phyloP scores from a whole-genome alignment of 2,113 vertebrate genomes.

The Megalops atlanticus region DNA sequence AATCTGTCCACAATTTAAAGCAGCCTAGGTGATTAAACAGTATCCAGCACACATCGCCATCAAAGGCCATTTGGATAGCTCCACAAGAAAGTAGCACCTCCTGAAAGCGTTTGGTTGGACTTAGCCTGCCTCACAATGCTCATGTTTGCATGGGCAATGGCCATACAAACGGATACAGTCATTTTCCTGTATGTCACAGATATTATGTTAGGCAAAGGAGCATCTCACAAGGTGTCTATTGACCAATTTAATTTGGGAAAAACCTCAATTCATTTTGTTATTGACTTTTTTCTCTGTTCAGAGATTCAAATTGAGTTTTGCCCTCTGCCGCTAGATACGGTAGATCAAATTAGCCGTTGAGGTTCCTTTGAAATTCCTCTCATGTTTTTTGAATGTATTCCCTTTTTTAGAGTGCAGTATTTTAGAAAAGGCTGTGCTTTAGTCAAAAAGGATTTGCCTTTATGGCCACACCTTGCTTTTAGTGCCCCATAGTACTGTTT shows the following conservation, averaged over 20 bases:
- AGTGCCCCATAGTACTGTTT: not conserved
- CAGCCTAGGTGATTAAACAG: not conserved
- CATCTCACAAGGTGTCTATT: not conserved
- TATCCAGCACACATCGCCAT: not conserved
- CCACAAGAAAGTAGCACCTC: not conserved
- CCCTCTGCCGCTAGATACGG: not conserved
- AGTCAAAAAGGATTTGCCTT: not conserved
- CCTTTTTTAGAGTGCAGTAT: not conserved
- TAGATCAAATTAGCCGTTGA: not conserved
- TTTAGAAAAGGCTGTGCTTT: not conserved
- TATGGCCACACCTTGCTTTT: not conserved
- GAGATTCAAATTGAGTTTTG: conserved; percentile 12
- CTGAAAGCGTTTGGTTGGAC: not conserved
- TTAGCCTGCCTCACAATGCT: too few species aligned
- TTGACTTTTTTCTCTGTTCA: not conserved
- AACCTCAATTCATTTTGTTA: not conserved
- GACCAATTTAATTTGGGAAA: conserved; percentile 14
- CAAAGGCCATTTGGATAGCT: not conserved
- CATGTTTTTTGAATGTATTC: not conserved
- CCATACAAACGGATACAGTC: too few species aligned
- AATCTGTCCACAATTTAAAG: not conserved
- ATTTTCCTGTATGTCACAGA: too few species aligned
- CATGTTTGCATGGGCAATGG: too few species aligned
- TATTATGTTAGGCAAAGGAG: conserved; percentile 1
- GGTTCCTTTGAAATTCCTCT: conserved; percentile 9